Base-by-base conservation (phyloP, 2,888 invertebrate species). In the Archips crataeganus region DNA sequence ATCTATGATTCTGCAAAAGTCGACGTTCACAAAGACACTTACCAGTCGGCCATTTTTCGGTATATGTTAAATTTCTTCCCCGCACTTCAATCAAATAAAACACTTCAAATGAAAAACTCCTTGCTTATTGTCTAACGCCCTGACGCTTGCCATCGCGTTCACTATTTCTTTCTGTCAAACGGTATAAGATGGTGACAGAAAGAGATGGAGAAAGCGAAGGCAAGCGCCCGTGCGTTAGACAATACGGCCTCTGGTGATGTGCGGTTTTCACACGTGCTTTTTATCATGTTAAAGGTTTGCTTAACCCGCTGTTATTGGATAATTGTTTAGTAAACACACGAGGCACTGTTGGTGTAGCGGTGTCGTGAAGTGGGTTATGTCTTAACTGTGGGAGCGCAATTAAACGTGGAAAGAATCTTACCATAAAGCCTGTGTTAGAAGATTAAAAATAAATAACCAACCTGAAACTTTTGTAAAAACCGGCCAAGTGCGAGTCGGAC, bases 241-340 rank as follows among this genome's bases (percentile, higher is more conserved):
- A 23, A 23, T 23, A 23, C 23, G 23, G 23, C 23, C 23, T 23
- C 23, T 23, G 23, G 51, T 15, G 39, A 4, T 4, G 4, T 5
- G 39, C 39, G 39, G 4, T 23, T 15, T 54, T 54, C 57, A 47
- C 51, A 61, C 70, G 32, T 60, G 15, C 23, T 36, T 60, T 61
- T 32, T 54, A 42, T 34, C 23, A 45, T 3, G 34, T 45, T 51
- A 72, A 51, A 67, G 62, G 62, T 71, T 71, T 67, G 45, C 49
- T 54, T 66, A 70, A 42, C 65, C 45, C 59, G 42, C 60, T 34
- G 47, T 66, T 64, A 74, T 69, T 60, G 61, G 60, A 69, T 71
- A 71, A 67, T 75, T 71, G 68, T 71, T 75, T 54, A 39, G 60
- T 49, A 75, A 64, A 68, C 47, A 67, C 47, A 63, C 13, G 13